Conservation (phyloP, 2,797 vertebrate genomes). For the Esox masquinongy region DNA sequence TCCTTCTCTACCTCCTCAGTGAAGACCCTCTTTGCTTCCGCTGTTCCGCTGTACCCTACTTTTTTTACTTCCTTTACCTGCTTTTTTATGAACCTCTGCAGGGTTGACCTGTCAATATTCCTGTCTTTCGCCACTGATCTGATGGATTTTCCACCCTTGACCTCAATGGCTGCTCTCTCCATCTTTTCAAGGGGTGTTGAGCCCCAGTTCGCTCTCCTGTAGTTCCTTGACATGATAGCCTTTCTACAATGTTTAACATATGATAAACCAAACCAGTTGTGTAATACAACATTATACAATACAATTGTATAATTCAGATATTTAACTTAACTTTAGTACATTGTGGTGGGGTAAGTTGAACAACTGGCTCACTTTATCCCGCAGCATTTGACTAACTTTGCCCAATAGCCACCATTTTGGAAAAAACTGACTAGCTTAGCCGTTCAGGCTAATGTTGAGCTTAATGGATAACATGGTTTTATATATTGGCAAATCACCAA, state of each 20-base stretch:
- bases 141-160: too few species aligned
- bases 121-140: too few species aligned
- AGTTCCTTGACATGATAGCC: conserved; percentile 18
- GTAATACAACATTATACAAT: conserved; percentile 20
- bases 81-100: conserved; percentile 31
- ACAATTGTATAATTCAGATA: not conserved
- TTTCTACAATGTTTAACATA: conserved; percentile 26
- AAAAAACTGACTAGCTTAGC: too few species aligned
- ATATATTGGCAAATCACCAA: conserved; percentile 24
- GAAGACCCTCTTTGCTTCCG: conserved; percentile 38
- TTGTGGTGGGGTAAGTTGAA: conserved; percentile 33
- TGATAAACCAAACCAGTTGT: conserved; percentile 4
- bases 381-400: too few species aligned
- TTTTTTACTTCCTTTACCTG: conserved; percentile 40
- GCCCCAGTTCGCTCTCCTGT: too few species aligned
- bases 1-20: conserved; percentile 32
- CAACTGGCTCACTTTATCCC: conserved; percentile 27
- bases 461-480: conserved; percentile 22
- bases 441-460: too few species aligned
- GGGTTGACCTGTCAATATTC: conserved; percentile 20
- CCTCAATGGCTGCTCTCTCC: too few species aligned
- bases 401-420: conserved; percentile 29
- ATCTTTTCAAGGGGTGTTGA: too few species aligned
- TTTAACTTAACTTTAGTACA: conserved; percentile 18
- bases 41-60: conserved; percentile 33